phyloP scores from a whole-genome alignment of 2,888 invertebrate genomes.

The Halocaridina rubra region DNA sequence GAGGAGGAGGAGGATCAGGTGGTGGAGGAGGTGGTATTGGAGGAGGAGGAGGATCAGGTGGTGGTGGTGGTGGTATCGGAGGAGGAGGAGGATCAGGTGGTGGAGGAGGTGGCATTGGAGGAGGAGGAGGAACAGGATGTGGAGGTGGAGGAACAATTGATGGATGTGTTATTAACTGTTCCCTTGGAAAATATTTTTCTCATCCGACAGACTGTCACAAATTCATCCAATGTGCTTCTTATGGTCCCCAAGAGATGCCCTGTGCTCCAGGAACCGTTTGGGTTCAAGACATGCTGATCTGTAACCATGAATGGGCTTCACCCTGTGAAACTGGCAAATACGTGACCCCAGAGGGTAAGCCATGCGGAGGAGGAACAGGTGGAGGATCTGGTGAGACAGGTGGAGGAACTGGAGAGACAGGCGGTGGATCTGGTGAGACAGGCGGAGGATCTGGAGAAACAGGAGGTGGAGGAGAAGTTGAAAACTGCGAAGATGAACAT shows the following conservation, averaged over 20 bases:
- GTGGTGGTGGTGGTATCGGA: background rate
- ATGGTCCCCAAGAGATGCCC: slow-evolving; percentile 43
- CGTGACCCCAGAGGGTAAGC: background rate
- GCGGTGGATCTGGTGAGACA: background rate
- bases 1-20: background rate
- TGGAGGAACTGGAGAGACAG: background rate
- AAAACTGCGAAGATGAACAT: background rate
- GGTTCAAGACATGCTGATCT: slow-evolving; percentile 27
- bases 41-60: background rate
- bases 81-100: background rate
- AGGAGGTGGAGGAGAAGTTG: background rate
- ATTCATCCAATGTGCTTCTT: slow-evolving; percentile 60
- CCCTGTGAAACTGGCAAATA: slow-evolving; percentile 19
- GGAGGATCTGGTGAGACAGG: background rate
- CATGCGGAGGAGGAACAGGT: background rate
- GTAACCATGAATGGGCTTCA: slow-evolving; percentile 20
- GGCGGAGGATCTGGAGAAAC: background rate
- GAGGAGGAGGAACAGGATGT: background rate
- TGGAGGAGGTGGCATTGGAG: background rate
- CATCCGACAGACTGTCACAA: slow-evolving; percentile 58
- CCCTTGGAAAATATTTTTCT: slow-evolving; percentile 25
- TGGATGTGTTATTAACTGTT: slow-evolving; percentile 15
- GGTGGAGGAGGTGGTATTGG: background rate
- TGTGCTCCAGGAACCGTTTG: slow-evolving; percentile 26
- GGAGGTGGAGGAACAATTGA: background rate